Percentiles rank a stretch among this genome's conserved stretches.
phyloP scores from a whole-genome alignment of 2,113 vertebrate species.

The Albula glossodonta region DNA sequence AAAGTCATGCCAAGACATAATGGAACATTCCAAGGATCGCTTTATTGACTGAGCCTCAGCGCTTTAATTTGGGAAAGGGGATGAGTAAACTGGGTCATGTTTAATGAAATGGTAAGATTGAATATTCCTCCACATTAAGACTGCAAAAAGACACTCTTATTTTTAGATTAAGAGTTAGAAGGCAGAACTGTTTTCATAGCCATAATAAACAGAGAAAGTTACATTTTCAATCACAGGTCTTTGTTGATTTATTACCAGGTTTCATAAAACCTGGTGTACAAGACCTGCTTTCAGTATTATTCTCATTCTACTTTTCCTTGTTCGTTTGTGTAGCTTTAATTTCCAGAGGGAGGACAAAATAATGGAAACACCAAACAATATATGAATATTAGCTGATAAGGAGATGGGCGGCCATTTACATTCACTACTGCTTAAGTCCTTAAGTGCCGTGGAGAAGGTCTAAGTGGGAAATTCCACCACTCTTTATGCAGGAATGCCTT shows the following conservation, averaged over 20 bases:
- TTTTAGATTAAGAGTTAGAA: background rate
- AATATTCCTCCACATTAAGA: background rate
- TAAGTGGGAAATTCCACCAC: no score
- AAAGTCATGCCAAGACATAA: background rate
- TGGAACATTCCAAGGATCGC: background rate
- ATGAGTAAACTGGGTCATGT: background rate
- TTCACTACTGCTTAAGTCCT: no score
- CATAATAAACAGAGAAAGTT: conserved; percentile 7
- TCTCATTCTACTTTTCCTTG: background rate
- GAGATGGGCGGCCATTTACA: no score
- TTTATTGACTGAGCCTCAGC: background rate
- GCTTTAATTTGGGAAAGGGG: background rate
- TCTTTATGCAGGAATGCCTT: no score
- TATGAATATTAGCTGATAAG: no score
- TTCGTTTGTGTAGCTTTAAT: background rate
- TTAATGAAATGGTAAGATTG: background rate
- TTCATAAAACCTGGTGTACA: conserved; percentile 9
- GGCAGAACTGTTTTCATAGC: background rate
- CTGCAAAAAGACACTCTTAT: background rate
- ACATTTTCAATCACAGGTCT: conserved; percentile 6
- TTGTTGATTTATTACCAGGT: conserved; percentile 15
- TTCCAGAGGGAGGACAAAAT: no score
- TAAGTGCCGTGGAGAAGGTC: no score
- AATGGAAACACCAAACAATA: no score
- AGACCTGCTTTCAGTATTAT: background rate